Evolutionary conservation across 2,113 vertebrate genomes (phyloP).

Genomic region (Mustela nigripes): DNA sequence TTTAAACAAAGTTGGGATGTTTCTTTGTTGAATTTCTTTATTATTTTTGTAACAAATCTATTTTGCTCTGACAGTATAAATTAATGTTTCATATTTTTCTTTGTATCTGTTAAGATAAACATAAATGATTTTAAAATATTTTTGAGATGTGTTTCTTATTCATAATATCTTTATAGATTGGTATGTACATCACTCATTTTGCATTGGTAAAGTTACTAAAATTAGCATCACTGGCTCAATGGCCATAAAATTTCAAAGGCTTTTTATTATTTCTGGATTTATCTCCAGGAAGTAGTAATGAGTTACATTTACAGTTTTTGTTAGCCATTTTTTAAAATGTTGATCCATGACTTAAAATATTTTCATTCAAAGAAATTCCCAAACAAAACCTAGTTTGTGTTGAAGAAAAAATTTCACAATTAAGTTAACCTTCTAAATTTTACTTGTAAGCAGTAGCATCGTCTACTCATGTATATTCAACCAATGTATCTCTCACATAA

Average conservation of each 20-base stretch:
- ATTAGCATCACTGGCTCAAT: neutral
- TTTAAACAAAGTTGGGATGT: neutral
- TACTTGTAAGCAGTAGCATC: neutral
- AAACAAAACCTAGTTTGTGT: neutral
- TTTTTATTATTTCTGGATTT: conserved; percentile 48
- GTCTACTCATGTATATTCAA: neutral
- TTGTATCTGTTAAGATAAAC: neutral
- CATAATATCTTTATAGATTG: neutral
- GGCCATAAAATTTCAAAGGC: neutral
- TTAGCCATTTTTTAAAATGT: neutral
- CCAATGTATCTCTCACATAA: neutral
- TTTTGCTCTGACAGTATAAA: neutral
- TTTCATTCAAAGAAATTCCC: conserved; percentile 8
- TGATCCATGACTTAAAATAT: neutral
- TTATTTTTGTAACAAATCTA: neutral
- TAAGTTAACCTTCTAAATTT: neutral
- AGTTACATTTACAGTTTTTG: neutral
- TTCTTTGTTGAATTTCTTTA: conserved; percentile 21
- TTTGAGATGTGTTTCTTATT: conserved; percentile 4
- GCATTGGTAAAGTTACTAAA: neutral
- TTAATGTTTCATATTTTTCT: conserved; percentile 34
- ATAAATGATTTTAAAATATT: neutral
- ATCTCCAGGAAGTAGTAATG: neutral
- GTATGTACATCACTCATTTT: neutral
- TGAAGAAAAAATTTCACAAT: neutral